Percentiles rank a stretch among this genome's conserved stretches.
Evolutionary conservation across 1,140 invertebrate species (phyloP).

Genomic region (Ladona fulva): DNA sequence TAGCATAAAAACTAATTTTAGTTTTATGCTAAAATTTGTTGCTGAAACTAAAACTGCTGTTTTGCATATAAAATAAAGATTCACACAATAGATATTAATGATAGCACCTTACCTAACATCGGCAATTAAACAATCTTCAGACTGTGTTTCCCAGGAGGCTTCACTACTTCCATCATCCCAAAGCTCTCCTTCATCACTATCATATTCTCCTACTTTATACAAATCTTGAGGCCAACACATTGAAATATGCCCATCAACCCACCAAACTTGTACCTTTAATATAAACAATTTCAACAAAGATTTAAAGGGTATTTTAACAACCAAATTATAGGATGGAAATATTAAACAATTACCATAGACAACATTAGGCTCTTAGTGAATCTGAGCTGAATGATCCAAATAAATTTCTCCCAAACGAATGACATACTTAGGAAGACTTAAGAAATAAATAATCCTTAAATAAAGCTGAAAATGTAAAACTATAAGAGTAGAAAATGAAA

Average conservation of each 20-base stretch:
- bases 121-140: conserved; percentile 38
- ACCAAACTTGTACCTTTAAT: conserved; percentile 59
- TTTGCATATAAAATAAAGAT: no score
- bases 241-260: conserved; percentile 74
- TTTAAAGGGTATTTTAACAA: no score
- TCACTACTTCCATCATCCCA: conserved; percentile 55
- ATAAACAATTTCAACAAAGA: neutral
- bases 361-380: no score
- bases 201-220: conserved; percentile 65
- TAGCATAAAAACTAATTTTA: no score
- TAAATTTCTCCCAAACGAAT: no score
- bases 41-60: no score
- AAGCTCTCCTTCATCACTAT: conserved; percentile 65
- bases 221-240: conserved; percentile 86
- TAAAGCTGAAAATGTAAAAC: neutral
- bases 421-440: no score
- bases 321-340: no score
- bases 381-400: no score
- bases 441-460: neutral
- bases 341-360: no score
- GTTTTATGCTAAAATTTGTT: no score
- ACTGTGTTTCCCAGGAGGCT: conserved; percentile 75
- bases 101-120: conserved; percentile 19
- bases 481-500: no score
- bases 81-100: neutral